phyloP scores from a whole-genome alignment of 2,888 invertebrate species.

The Apodemia mormo region DNA sequence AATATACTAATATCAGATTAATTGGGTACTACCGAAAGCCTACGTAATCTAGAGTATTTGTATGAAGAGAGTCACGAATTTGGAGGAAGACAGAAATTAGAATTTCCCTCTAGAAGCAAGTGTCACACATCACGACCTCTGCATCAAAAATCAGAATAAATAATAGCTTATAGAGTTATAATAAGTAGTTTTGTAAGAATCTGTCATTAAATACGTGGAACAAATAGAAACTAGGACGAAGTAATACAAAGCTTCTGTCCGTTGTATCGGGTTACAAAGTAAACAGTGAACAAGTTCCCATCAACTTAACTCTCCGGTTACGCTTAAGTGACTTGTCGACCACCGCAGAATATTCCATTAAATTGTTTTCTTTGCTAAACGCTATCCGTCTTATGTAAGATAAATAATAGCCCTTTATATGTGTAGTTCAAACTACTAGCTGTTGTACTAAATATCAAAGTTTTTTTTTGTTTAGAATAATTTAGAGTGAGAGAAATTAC shows the following conservation, averaged over 20 bases:
- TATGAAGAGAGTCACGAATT: too few relatives aligned
- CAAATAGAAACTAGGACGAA: constrained; percentile 63
- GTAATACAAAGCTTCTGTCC: constrained; percentile 64
- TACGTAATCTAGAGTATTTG: too few relatives aligned
- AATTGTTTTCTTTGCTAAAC: constrained; percentile 74
- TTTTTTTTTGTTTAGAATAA: too few relatives aligned
- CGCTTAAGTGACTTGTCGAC: constrained; percentile 76
- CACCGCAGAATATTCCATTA: constrained; percentile 73
- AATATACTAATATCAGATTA: too few relatives aligned
- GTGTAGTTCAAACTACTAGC: constrained; percentile 27
- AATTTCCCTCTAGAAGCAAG: too few relatives aligned
- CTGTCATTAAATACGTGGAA: constrained; percentile 48
- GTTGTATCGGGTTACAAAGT: constrained; percentile 64
- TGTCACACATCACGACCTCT: too few relatives aligned
- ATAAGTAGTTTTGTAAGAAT: constrained; percentile 27
- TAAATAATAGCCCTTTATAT: constrained; percentile 52
- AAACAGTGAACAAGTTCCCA: constrained; percentile 64
- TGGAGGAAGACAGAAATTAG: too few relatives aligned
- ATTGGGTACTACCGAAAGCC: too few relatives aligned
- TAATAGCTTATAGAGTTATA: not conserved
- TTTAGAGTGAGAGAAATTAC: too few relatives aligned
- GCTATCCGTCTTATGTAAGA: constrained; percentile 51
- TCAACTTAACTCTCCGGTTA: constrained; percentile 66
- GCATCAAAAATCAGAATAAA: not conserved
- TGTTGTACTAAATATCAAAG: not conserved